Evolutionary conservation across 92 coral and sea anemone species (phyloP), one percentile per base, ranked within the genome.

Genomic region (Porites cylindrica): DNA sequence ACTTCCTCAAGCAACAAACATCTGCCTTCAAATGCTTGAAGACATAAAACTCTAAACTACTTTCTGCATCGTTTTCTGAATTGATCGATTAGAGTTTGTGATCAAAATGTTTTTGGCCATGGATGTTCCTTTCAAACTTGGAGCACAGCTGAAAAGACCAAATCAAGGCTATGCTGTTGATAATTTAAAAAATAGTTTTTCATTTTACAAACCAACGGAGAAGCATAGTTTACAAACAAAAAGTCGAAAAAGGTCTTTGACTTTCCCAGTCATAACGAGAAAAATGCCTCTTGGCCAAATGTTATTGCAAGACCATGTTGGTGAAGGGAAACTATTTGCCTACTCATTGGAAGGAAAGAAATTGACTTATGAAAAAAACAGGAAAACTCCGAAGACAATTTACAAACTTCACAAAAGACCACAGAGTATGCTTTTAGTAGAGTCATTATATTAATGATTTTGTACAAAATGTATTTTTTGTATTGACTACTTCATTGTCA

Each of bases 151-250:
- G 0, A 83, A 61, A 61, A 43, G 80, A 75, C 87, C 72, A 6
- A 83, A 83, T 75, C 80, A 74, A 50, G 87, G 87, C 80, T 73
- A 43, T 64, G 87, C 87, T 14, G 29, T 61, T 10, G 87, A 83
- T 2, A 82, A 83, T 50, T 20, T 72, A 12, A 83, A 50, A 75
- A 83, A 73, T 56, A 74, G 75, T 52, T 83, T 83, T 26, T 73
- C 80, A 64, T 61, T 83, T 29, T 83, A 83, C 60, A 47, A 23
- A 51, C 81, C 81, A 2, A 38, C 0, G 6, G 43, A 19, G 72
- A 60, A 10, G 24, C 62, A 13, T 75, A 14, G 32, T 20, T 13
- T 74, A 51, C 60, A 73, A 1, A 51, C 65, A 20, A 73, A 24
- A 68, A 47, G 13, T 71, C 86, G 43, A 6, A 83, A 75, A 23